A percentile compares a stretch with the other conserved stretches of the same genome.
These are phyloP conservation scores for Pseudopleuronectes americanus DNA, from an alignment of 2,797 vertebrate genomes.

Conservation along the genomic window DNA sequence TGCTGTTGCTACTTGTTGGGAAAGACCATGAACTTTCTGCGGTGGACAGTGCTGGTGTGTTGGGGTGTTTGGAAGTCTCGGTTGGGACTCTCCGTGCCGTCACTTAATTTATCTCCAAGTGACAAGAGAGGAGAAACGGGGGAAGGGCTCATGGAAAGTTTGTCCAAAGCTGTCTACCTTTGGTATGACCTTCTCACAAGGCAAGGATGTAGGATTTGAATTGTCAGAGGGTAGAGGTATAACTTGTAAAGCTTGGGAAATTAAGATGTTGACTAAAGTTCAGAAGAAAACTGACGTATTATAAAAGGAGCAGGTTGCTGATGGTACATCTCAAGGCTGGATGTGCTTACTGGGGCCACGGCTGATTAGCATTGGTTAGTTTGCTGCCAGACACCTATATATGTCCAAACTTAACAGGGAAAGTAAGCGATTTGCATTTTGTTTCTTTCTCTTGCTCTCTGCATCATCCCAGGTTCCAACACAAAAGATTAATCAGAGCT, in stretches of 20 bases:
- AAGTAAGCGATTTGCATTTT: not conserved
- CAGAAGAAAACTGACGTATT: not conserved
- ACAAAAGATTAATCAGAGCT: conserved; percentile 10
- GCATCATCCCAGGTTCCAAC: conserved; percentile 9
- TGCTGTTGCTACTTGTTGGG: conserved; percentile 77
- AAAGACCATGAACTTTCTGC: conserved; percentile 40
- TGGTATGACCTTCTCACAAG: not conserved
- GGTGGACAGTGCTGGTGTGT: conserved; percentile 40
- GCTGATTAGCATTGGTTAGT: conserved; percentile 44
- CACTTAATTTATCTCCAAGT: conserved; percentile 32
- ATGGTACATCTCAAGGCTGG: conserved; percentile 7
- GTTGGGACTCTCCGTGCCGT: conserved; percentile 26
- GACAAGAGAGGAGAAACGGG: conserved; percentile 21
- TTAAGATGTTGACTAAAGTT: not conserved
- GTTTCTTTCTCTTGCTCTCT: conserved; percentile 16
- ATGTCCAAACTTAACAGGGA: conserved; percentile 31
- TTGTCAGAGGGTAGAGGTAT: not conserved
- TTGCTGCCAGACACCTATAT: conserved; percentile 80
- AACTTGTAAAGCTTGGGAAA: conserved; percentile 4
- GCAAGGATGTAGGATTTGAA: not conserved
- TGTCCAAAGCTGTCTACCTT: conserved; percentile 9
- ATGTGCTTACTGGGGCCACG: conserved; percentile 8
- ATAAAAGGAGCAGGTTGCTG: not conserved
- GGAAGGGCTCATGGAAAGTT: not conserved
- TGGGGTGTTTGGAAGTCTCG: conserved; percentile 34